phyloP scores from a whole-genome alignment of 2,113 vertebrate species.

The Aldabrachelys gigantea region DNA sequence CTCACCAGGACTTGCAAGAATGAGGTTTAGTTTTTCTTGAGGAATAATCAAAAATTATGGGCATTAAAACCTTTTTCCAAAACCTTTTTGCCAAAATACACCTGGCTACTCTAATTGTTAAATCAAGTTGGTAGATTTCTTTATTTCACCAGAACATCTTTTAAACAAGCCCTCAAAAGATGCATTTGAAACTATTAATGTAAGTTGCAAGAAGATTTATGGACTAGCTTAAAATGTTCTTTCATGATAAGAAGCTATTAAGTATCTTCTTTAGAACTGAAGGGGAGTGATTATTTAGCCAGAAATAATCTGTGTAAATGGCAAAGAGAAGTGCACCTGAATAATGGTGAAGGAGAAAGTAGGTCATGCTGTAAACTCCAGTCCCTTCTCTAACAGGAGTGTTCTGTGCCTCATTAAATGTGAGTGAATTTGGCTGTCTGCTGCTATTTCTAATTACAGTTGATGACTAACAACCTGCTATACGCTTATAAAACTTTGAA shows the following conservation, averaged over 20 bases:
- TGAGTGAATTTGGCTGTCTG: not conserved
- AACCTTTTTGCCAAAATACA: not conserved
- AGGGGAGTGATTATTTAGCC: not conserved
- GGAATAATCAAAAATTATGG: not conserved
- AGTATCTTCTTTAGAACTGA: conserved; percentile 12
- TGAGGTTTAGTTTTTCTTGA: fast-evolving
- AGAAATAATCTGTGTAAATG: not conserved
- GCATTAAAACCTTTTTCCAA: not conserved
- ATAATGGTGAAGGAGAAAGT: not conserved
- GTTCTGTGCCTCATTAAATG: conserved; percentile 7
- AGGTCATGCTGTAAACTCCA: not conserved
- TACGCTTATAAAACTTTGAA: conserved; percentile 5
- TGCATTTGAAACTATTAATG: not conserved
- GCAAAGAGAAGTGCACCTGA: not conserved
- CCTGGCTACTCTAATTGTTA: not conserved
- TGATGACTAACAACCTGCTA: not conserved
- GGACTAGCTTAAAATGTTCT: not conserved
- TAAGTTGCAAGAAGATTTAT: not conserved
- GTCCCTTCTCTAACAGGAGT: not conserved
- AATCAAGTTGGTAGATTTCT: not conserved
- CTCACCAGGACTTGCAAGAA: not conserved
- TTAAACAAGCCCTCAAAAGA: not conserved
- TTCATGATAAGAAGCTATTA: not conserved
- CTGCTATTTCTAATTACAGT: conserved; percentile 26
- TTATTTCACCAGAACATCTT: not conserved